A percentile compares a stretch with the other conserved stretches of the same genome.
These are phyloP conservation scores for Hypomecis atomaria DNA, from an alignment of 2,888 invertebrate genomes.

Conservation along the genomic window DNA sequence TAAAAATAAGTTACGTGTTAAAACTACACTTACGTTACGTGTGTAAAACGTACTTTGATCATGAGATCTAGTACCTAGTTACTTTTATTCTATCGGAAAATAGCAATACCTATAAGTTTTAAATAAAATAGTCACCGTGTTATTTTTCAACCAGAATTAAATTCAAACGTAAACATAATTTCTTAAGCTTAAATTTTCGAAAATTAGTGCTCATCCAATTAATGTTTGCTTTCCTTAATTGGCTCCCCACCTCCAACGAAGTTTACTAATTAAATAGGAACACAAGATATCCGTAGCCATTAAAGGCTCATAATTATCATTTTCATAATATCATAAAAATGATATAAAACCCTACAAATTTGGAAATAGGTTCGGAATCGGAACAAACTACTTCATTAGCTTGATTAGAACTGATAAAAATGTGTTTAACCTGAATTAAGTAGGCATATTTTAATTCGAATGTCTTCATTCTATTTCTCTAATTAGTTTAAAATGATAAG, in stretches of 20 bases:
- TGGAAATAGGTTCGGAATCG: slow-evolving; percentile 1
- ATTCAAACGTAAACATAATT: not conserved
- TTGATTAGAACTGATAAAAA: slow-evolving; percentile 17
- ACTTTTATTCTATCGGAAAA: too few species aligned
- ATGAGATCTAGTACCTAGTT: too few species aligned
- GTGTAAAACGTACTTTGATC: too few species aligned
- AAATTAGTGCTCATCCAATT: slow-evolving; percentile 9
- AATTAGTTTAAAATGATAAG: slow-evolving; percentile 32
- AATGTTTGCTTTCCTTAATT: slow-evolving; percentile 22
- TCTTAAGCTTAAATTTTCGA: not conserved
- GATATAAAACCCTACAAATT: not conserved
- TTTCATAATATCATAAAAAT: slow-evolving; percentile 13
- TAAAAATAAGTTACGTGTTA: too few species aligned
- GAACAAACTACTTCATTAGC: slow-evolving; percentile 1
- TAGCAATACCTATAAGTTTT: too few species aligned
- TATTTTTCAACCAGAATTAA: not conserved
- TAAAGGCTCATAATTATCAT: slow-evolving; percentile 24
- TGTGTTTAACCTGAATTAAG: slow-evolving; percentile 15
- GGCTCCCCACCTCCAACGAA: slow-evolving; percentile 24
- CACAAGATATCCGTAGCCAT: slow-evolving; percentile 9
- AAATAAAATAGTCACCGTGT: too few species aligned
- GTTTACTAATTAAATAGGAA: slow-evolving; percentile 28
- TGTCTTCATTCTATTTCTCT: slow-evolving; percentile 25
- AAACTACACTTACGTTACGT: too few species aligned
- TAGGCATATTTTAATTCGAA: slow-evolving; percentile 19